Base-by-base conservation (phyloP, 2,888 invertebrate genomes). In the Drosophila lacicola region DNA sequence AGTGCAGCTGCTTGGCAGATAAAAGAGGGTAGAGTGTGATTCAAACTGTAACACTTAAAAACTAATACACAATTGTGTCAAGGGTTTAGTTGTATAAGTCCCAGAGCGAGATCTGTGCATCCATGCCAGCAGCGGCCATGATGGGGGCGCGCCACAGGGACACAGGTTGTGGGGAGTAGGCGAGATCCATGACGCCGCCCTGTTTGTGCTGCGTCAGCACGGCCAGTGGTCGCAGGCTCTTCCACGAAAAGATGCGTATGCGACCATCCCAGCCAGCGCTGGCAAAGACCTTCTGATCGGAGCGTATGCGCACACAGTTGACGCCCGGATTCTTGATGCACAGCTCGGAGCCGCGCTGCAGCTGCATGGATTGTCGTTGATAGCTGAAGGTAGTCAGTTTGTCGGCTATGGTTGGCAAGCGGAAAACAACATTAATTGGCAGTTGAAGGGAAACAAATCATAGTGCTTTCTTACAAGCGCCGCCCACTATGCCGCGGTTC, bases 201-300 rank as follows among this genome's bases (percentile, higher is more conserved):
- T 94, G 94, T 73, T 94, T 95, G 85, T 97, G 96, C 82, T 96
- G 95, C 0, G 95, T 95, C 39, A 97, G 93, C 54, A 96, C 96
- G 2, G 95, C 96, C 66, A 97, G 92, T 4, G 95, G 94, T 55
- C 95, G 93, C 41, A 96, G 92, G 57, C 95, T 95, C 90, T 95
- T 96, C 95, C 96, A 96, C 2, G 96, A 96, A 91, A 95, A 96
- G 72, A 96, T 94, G 73, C 96, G 94, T 68, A 96, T 93, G 70
- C 95, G 94, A 2, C 96, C 95, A 88, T 97, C 96, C 95, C 96
- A 96, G 36, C 96, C 95, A 11, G 95, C 97, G 0, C 95, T 93
- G 19, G 95, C 94, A 81, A 96, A 95, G 8, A 97, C 95, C 90
- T 95, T 96, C 4, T 94, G 94, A 90, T 96, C 96, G 0, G 93